Percentiles rank a stretch among this genome's conserved stretches.
These are phyloP conservation scores for Dipodomys stephensi DNA, from an alignment of 2,113 vertebrate species.

Conservation along the genomic window DNA sequence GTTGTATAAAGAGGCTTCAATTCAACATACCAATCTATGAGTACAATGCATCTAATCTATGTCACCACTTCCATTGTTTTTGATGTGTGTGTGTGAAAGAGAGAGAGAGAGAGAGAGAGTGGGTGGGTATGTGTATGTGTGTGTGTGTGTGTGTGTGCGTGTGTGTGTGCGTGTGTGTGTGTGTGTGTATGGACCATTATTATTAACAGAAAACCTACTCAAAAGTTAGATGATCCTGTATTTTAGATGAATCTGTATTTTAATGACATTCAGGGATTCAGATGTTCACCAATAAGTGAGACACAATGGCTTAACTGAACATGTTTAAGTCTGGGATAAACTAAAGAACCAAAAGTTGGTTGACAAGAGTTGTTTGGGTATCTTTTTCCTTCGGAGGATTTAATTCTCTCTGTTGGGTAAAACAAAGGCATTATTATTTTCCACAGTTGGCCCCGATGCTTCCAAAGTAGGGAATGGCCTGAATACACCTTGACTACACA, in stretches of 20 bases:
- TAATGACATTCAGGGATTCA: neutral
- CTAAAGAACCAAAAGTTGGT: neutral
- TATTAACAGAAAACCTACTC: neutral
- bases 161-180: neutral
- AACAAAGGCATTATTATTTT: neutral
- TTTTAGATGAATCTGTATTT: neutral
- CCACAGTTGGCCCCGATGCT: neutral
- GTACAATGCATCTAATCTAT: too few species aligned
- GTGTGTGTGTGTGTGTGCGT: too few species aligned
- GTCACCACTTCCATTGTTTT: too few species aligned
- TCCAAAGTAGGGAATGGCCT: neutral
- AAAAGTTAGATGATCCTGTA: neutral
- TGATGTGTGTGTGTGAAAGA: too few species aligned
- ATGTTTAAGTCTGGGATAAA: too few species aligned
- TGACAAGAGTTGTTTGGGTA: neutral
- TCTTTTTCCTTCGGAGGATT: neutral
- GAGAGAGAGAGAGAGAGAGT: too few species aligned
- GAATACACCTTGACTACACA: neutral
- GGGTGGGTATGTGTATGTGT: too few species aligned
- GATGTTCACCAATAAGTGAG: neutral
- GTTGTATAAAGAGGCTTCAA: too few species aligned
- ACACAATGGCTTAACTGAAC: neutral
- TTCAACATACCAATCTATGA: too few species aligned
- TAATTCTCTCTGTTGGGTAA: neutral
- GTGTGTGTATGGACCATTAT: neutral